Evolutionary conservation across 2,888 invertebrate genomes (phyloP).

Genomic region (Drosophila quinaria): DNA sequence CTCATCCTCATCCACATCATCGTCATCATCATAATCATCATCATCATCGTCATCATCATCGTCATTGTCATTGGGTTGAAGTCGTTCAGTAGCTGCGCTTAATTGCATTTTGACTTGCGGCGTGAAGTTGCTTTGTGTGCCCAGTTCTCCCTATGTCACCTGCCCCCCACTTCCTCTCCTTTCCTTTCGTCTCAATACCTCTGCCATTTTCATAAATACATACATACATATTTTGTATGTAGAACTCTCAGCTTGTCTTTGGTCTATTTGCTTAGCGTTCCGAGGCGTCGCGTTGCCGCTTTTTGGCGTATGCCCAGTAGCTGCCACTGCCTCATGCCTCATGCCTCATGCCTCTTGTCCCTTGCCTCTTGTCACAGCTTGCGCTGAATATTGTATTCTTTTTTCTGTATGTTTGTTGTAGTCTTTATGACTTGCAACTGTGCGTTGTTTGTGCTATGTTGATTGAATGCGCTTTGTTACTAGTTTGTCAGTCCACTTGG

Average conservation of each 20-base stretch:
- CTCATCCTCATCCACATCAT: constrained; percentile 23
- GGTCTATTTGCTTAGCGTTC: constrained; percentile 75
- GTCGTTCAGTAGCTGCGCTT: constrained; percentile 77
- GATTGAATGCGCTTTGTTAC: constrained; percentile 78
- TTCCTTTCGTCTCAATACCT: neutral
- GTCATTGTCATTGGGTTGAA: constrained; percentile 33
- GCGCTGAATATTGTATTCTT: constrained; percentile 1
- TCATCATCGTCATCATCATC: constrained; percentile 22
- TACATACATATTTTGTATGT: constrained; percentile 17
- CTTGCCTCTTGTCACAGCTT: neutral
- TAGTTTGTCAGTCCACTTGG: constrained; percentile 29
- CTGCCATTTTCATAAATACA: constrained; percentile 28
- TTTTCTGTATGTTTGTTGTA: constrained; percentile 59
- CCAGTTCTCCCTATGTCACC: constrained; percentile 18
- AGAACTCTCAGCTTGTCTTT: constrained; percentile 48
- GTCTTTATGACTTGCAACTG: constrained; percentile 79
- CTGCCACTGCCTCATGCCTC: constrained; percentile 37
- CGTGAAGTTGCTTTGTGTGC: constrained; percentile 77
- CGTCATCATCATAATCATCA: no score
- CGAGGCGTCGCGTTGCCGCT: constrained; percentile 68
- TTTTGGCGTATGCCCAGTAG: constrained; percentile 80
- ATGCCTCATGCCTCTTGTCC: neutral
- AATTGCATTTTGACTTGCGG: constrained; percentile 83
- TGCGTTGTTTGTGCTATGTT: constrained; percentile 61
- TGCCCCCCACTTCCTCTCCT: neutral